Evolutionary conservation across 2,888 invertebrate species (phyloP).

Genomic region (Epistrophella euchroma): DNA sequence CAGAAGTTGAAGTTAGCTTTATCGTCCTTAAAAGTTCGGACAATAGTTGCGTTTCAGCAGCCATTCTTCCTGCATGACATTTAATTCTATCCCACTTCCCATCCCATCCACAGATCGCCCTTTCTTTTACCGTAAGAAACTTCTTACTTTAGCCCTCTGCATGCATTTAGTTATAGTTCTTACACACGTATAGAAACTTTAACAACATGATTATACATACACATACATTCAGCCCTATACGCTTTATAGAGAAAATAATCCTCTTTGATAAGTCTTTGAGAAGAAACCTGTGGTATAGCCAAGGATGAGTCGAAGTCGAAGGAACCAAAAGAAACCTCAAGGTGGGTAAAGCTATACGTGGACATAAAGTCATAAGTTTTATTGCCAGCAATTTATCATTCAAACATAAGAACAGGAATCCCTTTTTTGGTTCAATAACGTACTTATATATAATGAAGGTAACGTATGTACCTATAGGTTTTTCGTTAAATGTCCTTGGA

Average conservation of each 20-base stretch:
- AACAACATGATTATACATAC: constrained; percentile 32
- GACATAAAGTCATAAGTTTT: constrained; percentile 76
- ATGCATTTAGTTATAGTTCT: constrained; percentile 18
- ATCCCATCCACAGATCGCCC: background rate
- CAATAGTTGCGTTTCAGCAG: constrained; percentile 74
- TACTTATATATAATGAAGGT: constrained; percentile 39
- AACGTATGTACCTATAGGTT: constrained; percentile 1
- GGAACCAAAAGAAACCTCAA: constrained; percentile 59
- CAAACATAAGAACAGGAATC: constrained; percentile 67
- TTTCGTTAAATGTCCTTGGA: constrained; percentile 45
- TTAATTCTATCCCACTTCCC: constrained; percentile 35
- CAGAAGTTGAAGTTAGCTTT: constrained; percentile 67
- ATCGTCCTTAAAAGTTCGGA: constrained; percentile 72
- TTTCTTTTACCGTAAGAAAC: constrained; percentile 38
- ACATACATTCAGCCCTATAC: background rate
- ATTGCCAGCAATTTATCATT: constrained; percentile 76
- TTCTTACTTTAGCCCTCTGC: constrained; percentile 25
- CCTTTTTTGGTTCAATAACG: constrained; percentile 55
- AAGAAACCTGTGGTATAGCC: constrained; percentile 52
- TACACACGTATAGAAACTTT: constrained; percentile 8
- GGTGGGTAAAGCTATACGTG: constrained; percentile 72
- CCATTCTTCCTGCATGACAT: constrained; percentile 71
- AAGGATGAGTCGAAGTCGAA: constrained; percentile 48
- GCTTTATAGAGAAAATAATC: constrained; percentile 52
- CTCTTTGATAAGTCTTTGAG: constrained; percentile 70